Conservation (phyloP, 1,140 invertebrate genomes). For the Lepidurus packardi region DNA sequence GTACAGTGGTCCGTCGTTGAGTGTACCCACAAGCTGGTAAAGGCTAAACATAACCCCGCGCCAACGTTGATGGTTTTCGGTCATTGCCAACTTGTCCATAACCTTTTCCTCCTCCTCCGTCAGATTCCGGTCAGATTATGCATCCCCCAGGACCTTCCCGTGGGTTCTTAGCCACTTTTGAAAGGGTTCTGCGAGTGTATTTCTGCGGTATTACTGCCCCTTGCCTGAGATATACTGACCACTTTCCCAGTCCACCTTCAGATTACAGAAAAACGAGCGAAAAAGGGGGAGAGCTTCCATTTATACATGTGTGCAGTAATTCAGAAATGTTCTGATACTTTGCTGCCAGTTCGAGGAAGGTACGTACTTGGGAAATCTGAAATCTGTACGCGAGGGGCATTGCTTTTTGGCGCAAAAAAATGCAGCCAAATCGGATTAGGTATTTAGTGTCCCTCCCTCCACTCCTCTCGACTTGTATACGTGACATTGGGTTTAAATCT, state of each 20-base stretch:
- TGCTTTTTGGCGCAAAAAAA: not conserved
- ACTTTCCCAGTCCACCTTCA: not conserved
- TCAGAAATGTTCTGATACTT: too few relatives aligned
- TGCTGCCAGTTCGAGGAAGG: too few relatives aligned
- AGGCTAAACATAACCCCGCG: not conserved
- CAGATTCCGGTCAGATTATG: constrained; percentile 12
- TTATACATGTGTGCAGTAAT: too few relatives aligned
- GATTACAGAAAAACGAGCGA: not conserved
- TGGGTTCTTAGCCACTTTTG: too few relatives aligned
- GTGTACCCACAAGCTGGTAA: too few relatives aligned
- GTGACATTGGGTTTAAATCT: constrained; percentile 19
- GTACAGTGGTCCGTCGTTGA: not conserved
- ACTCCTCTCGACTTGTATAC: not conserved
- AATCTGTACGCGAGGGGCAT: not conserved
- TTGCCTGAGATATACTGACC: not conserved
- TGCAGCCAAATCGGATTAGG: not conserved
- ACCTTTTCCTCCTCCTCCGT: not conserved
- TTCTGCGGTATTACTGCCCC: not conserved
- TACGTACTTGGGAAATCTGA: not conserved
- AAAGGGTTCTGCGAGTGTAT: not conserved
- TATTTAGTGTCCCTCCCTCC: not conserved
- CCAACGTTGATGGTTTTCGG: not conserved
- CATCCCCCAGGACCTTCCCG: not conserved
- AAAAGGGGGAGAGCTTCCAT: too few relatives aligned
- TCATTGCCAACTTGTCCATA: constrained; percentile 21